A percentile compares a stretch with the other conserved stretches of the same genome.
Evolutionary conservation across 2,797 vertebrate species (phyloP).

Genomic region (Squalus acanthias): DNA sequence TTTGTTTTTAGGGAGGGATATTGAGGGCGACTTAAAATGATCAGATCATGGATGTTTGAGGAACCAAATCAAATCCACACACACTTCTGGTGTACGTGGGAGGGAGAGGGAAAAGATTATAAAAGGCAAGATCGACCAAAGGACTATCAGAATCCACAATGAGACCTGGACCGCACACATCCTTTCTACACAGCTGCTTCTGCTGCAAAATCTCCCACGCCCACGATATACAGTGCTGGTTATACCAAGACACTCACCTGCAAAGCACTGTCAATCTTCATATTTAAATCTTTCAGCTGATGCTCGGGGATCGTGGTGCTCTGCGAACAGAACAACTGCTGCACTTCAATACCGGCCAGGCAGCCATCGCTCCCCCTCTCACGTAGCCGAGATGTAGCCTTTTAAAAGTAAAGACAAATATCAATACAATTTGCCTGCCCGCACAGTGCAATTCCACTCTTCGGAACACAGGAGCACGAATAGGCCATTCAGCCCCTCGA

Average conservation of each 20-base stretch:
- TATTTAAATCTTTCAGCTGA: conserved; percentile 91
- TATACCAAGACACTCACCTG: conserved; percentile 62
- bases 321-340: conserved; percentile 96
- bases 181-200: not conserved
- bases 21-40: too few species aligned
- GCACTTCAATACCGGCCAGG: conserved; percentile 92
- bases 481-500: not conserved
- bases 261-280: conserved; percentile 90
- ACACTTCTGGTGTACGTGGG: too few species aligned
- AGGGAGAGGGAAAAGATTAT: not conserved
- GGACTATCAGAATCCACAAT: not conserved
- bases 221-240: not conserved
- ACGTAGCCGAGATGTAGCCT: conserved; percentile 84
- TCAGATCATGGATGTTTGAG: not conserved
- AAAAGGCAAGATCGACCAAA: not conserved
- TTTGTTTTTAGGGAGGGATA: too few species aligned
- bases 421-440: not conserved
- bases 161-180: not conserved
- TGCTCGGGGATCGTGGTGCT: conserved; percentile 88
- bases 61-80: not conserved
- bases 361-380: conserved; percentile 85
- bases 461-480: not conserved
- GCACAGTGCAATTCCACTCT: not conserved
- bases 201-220: too few species aligned
- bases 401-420: conserved; percentile 40